Evolutionary conservation across 2,113 vertebrate species (phyloP), one percentile per base, ranked within the genome.

Genomic region (Colinus virginianus): DNA sequence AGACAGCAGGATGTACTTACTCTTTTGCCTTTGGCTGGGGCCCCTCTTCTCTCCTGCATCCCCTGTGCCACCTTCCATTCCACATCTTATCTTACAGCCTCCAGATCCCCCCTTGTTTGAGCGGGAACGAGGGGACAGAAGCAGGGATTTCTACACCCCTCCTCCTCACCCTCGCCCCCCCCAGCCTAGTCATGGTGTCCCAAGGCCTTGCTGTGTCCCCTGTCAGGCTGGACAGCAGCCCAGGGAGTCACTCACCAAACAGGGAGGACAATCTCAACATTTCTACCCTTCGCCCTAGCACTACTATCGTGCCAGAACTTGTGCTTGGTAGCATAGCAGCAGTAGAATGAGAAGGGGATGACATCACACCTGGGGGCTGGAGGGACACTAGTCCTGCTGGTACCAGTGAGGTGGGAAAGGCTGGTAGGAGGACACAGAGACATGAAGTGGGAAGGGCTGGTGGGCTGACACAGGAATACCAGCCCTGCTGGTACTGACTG

Each of bases 301-400:
- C 4, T 32, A 9, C 22, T 0, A 5, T 49, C 28, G 21, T 4
- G 46, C 46, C 14, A 25, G 19, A 23, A 34, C 46, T 25, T 70
- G 28, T 20, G 8, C 43, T 28, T 17, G 7, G 79, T 49, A 5
- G 12, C 42, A 12, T 2, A 36, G 83, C 15, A 5, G 0, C 1
- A n/a, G 61, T 0, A 3, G 74, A 3, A 1, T 18, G 25, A 5
- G 69, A 62, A 25, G 46, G 1, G 12, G 1, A 32, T 1, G 56
- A 10, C 3, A 22, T 61, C 70, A 40, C 26, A 20, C 1, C 0
- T 1, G 20, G 70, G 25, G 15, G 15, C 16, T 15, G 36, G 38
- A 17, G 61, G 61, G 61, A 40, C 36, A 40, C 2, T 7, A 62
- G 25, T 4, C 61, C 36, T 3, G 4, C 16, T 16, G 36, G 34